A percentile compares a stretch with the other conserved stretches of the same genome.
Conservation (phyloP, 2,888 invertebrate species). For the Cosmopolites sordidus region DNA sequence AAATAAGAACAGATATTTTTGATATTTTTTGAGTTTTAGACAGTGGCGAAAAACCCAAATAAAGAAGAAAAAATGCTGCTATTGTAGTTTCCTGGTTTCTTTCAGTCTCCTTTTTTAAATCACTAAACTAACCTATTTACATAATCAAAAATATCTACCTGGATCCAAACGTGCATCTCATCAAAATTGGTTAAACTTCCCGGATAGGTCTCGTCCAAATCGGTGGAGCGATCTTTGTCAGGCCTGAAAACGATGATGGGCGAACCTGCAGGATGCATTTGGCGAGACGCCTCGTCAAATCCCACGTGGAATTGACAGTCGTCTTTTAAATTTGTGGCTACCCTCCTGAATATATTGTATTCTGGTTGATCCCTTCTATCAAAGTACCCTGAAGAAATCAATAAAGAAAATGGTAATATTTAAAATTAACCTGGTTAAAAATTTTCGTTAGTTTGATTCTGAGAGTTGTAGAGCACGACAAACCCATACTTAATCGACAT, state of each 20-base stretch:
- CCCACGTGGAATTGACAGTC: conserved; percentile 94
- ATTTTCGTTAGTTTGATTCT: background rate
- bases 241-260: conserved; percentile 81
- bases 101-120: too few species aligned
- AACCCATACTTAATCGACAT: too few species aligned
- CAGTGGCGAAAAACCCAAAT: too few species aligned
- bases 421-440: too few species aligned
- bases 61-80: too few species aligned
- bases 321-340: conserved; percentile 85
- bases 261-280: conserved; percentile 82
- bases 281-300: conserved; percentile 74
- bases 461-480: too few species aligned
- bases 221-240: conserved; percentile 72
- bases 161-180: conserved; percentile 81
- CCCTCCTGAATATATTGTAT: conserved; percentile 73
- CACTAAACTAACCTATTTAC: too few species aligned
- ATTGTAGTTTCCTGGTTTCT: too few species aligned
- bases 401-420: conserved; percentile 17
- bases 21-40: too few species aligned
- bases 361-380: conserved; percentile 74
- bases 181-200: conserved; percentile 74
- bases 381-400: conserved; percentile 59
- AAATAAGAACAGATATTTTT: too few species aligned
- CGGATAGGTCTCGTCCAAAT: conserved; percentile 75
- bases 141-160: conserved; percentile 11